These are phyloP conservation scores for Anthonomus grandis DNA, from an alignment of 1,140 invertebrate species.

Conservation along the genomic window DNA sequence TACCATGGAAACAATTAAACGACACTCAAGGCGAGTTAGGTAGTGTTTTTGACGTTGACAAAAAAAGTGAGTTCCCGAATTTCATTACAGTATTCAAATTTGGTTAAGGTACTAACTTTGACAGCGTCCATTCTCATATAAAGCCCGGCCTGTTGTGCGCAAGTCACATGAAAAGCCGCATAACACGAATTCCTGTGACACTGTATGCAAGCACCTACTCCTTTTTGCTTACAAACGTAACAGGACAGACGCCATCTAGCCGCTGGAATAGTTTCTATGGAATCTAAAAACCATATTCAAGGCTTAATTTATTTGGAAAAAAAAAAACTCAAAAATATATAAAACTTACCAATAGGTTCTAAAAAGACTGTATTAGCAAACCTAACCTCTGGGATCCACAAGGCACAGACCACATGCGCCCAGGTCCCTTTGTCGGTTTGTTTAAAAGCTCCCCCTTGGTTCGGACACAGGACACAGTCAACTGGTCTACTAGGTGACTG, in stretches of 20 bases:
- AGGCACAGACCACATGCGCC: constrained; percentile 97
- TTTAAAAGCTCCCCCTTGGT: constrained; percentile 97
- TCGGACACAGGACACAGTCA: constrained; percentile 96
- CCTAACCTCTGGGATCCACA: constrained; percentile 98
- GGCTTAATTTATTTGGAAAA: neutral
- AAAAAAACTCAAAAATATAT: no score
- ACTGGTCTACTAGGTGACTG: constrained; percentile 94
- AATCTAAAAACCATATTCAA: constrained; percentile 70
- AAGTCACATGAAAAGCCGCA: constrained; percentile 97
- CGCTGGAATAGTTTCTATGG: constrained; percentile 91
- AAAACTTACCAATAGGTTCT: constrained; percentile 76
- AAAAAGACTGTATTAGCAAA: constrained; percentile 97
- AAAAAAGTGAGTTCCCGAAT: no score
- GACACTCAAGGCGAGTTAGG: no score
- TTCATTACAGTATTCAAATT: no score
- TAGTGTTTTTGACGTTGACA: no score
- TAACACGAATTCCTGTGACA: constrained; percentile 97
- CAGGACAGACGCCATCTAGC: constrained; percentile 94
- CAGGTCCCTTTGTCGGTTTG: constrained; percentile 94
- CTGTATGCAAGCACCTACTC: constrained; percentile 95
- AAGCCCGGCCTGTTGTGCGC: constrained; percentile 93
- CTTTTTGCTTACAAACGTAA: constrained; percentile 93
- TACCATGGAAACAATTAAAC: no score
- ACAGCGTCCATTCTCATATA: constrained; percentile 96
- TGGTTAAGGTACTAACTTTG: no score